Base-by-base conservation (phyloP, 2,797 vertebrate species). In the Mastacembelus armatus region DNA sequence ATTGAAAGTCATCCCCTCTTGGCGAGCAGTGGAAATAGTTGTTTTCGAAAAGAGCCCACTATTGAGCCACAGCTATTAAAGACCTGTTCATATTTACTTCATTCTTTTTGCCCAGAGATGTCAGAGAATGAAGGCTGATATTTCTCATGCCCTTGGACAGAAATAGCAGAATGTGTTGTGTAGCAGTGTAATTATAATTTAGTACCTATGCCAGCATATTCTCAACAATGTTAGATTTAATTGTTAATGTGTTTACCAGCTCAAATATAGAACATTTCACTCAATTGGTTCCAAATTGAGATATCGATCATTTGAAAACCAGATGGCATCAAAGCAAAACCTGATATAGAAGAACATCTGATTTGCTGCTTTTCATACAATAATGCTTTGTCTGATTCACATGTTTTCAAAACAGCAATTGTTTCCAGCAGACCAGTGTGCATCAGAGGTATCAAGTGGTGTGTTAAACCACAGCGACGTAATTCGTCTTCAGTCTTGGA, bases 41-140 rank as follows among this genome's bases (percentile, higher is more conserved):
- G 9, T 21, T 71, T 57, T 29, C 30, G 60, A 61, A 57, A 47
- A 36, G 38, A 71, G 45, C 22, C 50, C 40, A 44, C 6, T 39
- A 32, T 74, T 85, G 71, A 68, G 80, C 80, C 85, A 80, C 58
- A 50, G 64, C 26, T 59, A 49, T 40, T 9, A 22, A 56, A 2
- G 36, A 32, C 29, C 64, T 76, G 77, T 85, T 87, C 83, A 65
- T 78, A 71, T 82, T 81, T 47, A 71, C 40, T 74, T 79, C 40
- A 57, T 19, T 81, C 55, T 84, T 35, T 83, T 74, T 52, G 77
- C 67, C 38, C 62, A 59, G 38, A 33, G 54, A 71, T 49, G 43
- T 59, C 40, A 4, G 22, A 70, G 29, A 71, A 56, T 30, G 47
- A 66, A 60, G 72, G 47, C 57, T 52, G 21, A 49, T 21, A 50